Base-by-base conservation (phyloP, 2,113 vertebrate genomes). In the Fregata magnificens region DNA sequence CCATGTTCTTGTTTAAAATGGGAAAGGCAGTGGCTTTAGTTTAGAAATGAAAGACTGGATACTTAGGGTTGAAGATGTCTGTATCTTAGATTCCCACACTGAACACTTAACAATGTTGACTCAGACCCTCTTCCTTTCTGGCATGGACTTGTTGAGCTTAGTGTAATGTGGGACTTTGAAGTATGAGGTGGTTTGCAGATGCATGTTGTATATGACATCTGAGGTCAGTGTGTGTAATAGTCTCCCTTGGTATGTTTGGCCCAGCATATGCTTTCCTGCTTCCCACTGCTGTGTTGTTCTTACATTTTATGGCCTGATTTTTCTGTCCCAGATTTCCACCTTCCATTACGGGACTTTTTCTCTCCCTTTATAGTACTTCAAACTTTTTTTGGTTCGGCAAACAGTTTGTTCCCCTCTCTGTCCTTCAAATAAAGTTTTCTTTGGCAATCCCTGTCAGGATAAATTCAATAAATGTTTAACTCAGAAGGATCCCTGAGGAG, bases 391-490 rank as follows among this genome's bases (percentile, higher is more conserved):
- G 67, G 70, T 78, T 94, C 83, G 88, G 80, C 84, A 97, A 97
- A 91, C 84, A 93, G 66, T 95, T 97, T 96, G 58, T 95, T 93
- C 74, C 58, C 61, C 47, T 8, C 66, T 82, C 87, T 95, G 85
- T 95, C 87, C 80, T 96, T 92, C 85, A 95, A 94, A 95, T 91
- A 94, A 95, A 96, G 95, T 95, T 97, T 98, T 96, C 90, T 93
- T 98, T 97, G 96, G 95, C 95, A 97, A 71, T 81, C 59, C 63
- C 69, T 85, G 55, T 92, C 76, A 95, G 92, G 77, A 91, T 95
- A 95, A 95, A 96, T 97, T 93, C 88, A 96, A 94, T 96, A 97
- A 95, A 89, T 96, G 11, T 82, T 97, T 96, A 95, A 96, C 89
- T 94, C 63, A 58, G 59, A 90, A 88, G 63, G 69, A 96, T 96